Evolutionary conservation across 1,140 invertebrate genomes (phyloP).

Genomic region (Chrysoperla carnea): DNA sequence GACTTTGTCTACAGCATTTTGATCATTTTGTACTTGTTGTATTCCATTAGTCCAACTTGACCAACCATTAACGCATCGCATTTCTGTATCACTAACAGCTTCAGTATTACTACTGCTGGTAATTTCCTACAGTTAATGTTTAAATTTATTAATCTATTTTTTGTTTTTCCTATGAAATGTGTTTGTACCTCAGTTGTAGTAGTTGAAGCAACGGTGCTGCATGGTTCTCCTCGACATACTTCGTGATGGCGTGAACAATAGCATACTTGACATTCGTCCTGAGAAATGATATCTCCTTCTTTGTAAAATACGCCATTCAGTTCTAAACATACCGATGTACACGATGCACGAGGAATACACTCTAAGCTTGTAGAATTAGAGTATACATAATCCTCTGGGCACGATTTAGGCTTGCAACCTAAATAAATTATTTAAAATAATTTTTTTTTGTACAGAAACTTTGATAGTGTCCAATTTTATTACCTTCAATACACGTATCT

Average conservation of each 20-base stretch:
- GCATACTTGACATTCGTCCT: slow-evolving; percentile 61
- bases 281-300: slow-evolving; percentile 58
- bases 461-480: background rate
- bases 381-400: slow-evolving; percentile 48
- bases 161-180: slow-evolving; percentile 10
- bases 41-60: slow-evolving; percentile 62
- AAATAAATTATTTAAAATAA: slow-evolving; percentile 3
- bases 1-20: no score
- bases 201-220: slow-evolving; percentile 16
- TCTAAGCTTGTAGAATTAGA: slow-evolving; percentile 43
- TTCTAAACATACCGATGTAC: slow-evolving; percentile 50
- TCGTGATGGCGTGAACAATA: slow-evolving; percentile 47
- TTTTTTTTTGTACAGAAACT: background rate
- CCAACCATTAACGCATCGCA: slow-evolving; percentile 16
- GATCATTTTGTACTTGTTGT: slow-evolving; percentile 24
- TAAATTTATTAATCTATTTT: background rate
- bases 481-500: slow-evolving; percentile 61
- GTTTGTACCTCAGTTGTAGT: background rate
- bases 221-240: slow-evolving; percentile 51
- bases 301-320: slow-evolving; percentile 44
- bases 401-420: slow-evolving; percentile 53
- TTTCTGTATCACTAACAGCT: slow-evolving; percentile 1
- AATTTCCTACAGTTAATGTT: background rate
- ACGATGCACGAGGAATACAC: slow-evolving; percentile 53
- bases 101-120: background rate